phyloP scores from a whole-genome alignment of 2,888 invertebrate genomes.

The Caenorhabditis macrosperma region DNA sequence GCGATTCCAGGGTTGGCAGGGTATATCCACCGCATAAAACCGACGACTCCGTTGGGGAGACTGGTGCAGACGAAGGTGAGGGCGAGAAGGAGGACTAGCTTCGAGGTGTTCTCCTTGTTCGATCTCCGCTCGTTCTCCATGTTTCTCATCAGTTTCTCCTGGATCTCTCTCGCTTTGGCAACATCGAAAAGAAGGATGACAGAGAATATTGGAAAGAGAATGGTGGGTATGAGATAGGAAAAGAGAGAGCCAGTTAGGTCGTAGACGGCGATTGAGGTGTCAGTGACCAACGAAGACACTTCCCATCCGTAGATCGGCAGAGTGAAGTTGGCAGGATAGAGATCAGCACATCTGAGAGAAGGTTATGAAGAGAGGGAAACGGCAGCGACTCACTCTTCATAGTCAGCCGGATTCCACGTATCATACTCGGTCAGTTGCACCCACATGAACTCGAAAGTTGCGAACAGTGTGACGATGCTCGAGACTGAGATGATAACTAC shows the following conservation, averaged over 20 bases:
- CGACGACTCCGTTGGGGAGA: not conserved
- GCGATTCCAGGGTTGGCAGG: not conserved
- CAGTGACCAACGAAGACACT: not conserved
- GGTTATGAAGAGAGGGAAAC: not conserved
- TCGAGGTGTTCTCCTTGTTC: not conserved
- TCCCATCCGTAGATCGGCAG: not conserved
- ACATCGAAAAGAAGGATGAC: not conserved
- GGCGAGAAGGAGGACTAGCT: not conserved
- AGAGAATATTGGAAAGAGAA: conserved; percentile 3
- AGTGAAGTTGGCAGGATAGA: not conserved
- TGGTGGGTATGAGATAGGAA: not conserved
- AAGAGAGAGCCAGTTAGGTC: not conserved
- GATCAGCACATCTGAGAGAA: not conserved
- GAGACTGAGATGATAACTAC: not conserved
- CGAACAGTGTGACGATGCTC: not conserved
- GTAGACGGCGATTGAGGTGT: not conserved
- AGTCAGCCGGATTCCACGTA: not conserved
- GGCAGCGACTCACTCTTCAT: not conserved
- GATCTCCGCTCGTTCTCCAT: not conserved
- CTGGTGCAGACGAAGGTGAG: conserved; percentile 1
- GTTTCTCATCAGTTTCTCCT: not conserved
- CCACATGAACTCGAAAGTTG: not conserved
- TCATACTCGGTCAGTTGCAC: not conserved
- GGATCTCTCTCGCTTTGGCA: not conserved
- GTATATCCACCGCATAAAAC: not conserved